Evolutionary conservation across 1,140 invertebrate species (phyloP), one percentile per base, ranked within the genome.

Genomic region (Leptonema lineaticorne): DNA sequence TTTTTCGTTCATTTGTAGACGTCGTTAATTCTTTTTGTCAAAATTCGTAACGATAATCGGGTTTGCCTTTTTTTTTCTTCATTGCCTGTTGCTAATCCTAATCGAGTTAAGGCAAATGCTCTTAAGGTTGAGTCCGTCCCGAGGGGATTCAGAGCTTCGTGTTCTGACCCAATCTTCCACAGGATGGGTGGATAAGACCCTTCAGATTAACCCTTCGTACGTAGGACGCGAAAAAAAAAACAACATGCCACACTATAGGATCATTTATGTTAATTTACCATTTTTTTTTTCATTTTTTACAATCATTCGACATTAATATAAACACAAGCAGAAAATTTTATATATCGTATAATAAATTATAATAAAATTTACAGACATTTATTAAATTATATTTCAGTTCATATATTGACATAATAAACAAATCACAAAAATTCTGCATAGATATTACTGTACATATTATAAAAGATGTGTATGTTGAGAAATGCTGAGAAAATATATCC

Each of bases 41-140:
- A 53, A 53, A 26, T 53, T 53, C 24, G 22, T 24, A 22, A 53
- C 9, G 50, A 53, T 22, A 22, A 53, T 26, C 20, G 50, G 22
- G 14, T 53, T 53, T 53, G 50, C 8, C 50, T 24, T 18, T 41
- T 41, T n/a, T n/a, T 26, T 53, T 24, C 50, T 24, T 53, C 50
- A 53, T 53, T 53, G 50, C 50, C 50, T 53, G 50, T 53, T 53
- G 50, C 50, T 53, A 53, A 53, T 53, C 50, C 50, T 53, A 53
- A 53, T 53, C 50, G 50, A 53, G 50, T 53, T 53, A 53, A 53
- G 27, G 50, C 50, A 53, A 53, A 53, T 53, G 50, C 50, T 53
- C 50, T 53, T 53, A 53, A 53, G 50, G 50, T 53, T n/a, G 50
- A 53, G 22, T 22, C 50, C 20, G 11, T 26, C 50, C 50, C 50